Base-by-base conservation (phyloP, 2,113 vertebrate species). In the Rhinolophus sinicus region DNA sequence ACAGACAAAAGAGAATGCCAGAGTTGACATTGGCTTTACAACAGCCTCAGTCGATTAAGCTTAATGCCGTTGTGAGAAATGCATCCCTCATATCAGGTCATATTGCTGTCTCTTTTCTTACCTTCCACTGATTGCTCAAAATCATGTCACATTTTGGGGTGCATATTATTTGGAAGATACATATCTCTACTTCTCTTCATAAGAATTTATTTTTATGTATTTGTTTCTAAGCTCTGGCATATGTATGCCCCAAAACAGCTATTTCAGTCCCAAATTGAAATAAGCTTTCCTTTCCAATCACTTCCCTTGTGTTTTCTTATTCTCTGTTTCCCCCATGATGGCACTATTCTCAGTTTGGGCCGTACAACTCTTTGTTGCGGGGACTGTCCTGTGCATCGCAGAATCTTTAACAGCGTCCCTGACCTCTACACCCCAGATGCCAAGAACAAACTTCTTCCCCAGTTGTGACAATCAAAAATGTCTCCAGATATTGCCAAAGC, bases 361-460 rank as follows among this genome's bases (percentile, higher is more conserved):
- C 5, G 6, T 10, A 26, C 26, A 26, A 13, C n/a, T 26, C 44
- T 1, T 8, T 80, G 11, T 28, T 60, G 1, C 40, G 1, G 12
- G 15, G 5, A 0, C 21, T 47, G 15, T 8, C n/a, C 2, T 38
- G 4, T 44, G 16, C 28, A 28, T 6, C 47, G 1, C 2, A 13
- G 9, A 9, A 52, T 22, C 3, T 13, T 40, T 54, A 69, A 30
- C 22, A 56, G 10, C 9, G 38, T 40, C 28, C 33, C 14, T 90
- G 47, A 12, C 11, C 6, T 38, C 64, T 64, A 16, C 1, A 11
- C 13, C 14, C 4, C 30, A 26, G 52, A 18, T 47, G 6, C 33
- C 33, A 75, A 50, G 0, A 40, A 4, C 4, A 13, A 77, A 6
- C 7, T 76, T 26, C 15, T 62, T 50, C 5, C 14, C 30, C 30